These are phyloP conservation scores for Callaeas wilsoni DNA, from an alignment of 2,113 vertebrate species.

Conservation along the genomic window DNA sequence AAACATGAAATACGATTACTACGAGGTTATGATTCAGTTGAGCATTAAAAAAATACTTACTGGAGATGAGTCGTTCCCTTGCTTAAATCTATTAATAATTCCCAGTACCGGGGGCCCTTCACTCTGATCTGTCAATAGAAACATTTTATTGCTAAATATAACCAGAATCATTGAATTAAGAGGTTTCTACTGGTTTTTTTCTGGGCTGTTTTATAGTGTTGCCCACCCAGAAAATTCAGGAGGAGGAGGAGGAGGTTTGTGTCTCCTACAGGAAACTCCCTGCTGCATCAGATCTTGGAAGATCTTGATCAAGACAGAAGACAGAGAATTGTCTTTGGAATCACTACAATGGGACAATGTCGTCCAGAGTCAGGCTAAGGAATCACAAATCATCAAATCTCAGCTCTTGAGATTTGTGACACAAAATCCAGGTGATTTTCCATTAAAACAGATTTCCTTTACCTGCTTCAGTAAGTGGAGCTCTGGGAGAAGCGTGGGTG, in stretches of 20 bases:
- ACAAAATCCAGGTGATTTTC: neutral
- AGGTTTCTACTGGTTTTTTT: neutral
- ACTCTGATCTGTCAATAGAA: conserved; percentile 85
- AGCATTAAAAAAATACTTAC: conserved; percentile 73
- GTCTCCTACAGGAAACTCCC: neutral
- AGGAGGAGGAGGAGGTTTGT: neutral
- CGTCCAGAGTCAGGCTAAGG: neutral
- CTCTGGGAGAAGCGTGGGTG: conserved; percentile 92
- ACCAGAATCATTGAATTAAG: neutral
- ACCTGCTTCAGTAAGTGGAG: conserved; percentile 93
- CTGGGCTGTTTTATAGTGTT: neutral
- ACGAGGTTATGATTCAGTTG: neutral
- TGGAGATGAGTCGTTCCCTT: conserved; percentile 88
- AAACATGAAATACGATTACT: neutral
- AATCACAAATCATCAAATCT: neutral
- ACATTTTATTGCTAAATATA: neutral
- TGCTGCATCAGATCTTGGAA: neutral
- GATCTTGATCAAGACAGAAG: neutral
- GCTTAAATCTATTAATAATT: conserved; percentile 88
- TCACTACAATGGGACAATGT: neutral
- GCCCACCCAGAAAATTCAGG: neutral
- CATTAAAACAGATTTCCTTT: neutral
- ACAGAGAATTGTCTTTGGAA: neutral
- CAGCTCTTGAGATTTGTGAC: neutral
- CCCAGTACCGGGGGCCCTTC: conserved; percentile 98